These are phyloP conservation scores for Oncorhynchus masou DNA, from an alignment of 2,113 vertebrate genomes.

Conservation along the genomic window DNA sequence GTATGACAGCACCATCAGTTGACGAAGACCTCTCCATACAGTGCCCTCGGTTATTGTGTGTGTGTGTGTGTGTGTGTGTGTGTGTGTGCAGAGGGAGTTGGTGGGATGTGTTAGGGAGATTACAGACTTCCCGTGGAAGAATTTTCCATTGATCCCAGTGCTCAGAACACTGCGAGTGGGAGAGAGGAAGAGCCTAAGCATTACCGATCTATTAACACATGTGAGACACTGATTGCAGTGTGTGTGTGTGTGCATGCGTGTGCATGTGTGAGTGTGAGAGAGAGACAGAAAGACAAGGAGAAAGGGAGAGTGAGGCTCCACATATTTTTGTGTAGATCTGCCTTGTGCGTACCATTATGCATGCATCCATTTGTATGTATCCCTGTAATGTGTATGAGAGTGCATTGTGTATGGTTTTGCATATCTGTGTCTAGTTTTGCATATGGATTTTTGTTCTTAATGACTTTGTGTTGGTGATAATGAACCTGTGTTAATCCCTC, in stretches of 20 bases:
- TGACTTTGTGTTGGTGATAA: background rate
- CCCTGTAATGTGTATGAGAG: too few species aligned
- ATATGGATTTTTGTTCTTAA: too few species aligned
- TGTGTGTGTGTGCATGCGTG: background rate
- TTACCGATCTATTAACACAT: conserved; percentile 11
- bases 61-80: background rate
- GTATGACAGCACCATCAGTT: background rate
- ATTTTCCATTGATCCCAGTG: background rate
- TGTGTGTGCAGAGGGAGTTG: background rate
- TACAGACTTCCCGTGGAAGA: background rate
- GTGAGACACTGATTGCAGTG: conserved; percentile 2
- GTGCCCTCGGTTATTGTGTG: background rate
- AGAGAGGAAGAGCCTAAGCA: background rate
- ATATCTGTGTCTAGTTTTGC: too few species aligned
- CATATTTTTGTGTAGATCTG: too few species aligned
- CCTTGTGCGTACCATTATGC: too few species aligned
- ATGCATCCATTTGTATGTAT: too few species aligned
- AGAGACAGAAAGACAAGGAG: too few species aligned
- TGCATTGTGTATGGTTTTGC: too few species aligned
- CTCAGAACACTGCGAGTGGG: background rate
- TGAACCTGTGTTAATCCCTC: background rate
- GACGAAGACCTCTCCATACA: background rate
- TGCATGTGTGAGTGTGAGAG: too few species aligned
- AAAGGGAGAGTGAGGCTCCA: too few species aligned
- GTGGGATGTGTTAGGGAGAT: conserved; percentile 2